Evolutionary conservation across 2,888 invertebrate species (phyloP), one percentile per base, ranked within the genome.

Genomic region (Calameuta filiformis): DNA sequence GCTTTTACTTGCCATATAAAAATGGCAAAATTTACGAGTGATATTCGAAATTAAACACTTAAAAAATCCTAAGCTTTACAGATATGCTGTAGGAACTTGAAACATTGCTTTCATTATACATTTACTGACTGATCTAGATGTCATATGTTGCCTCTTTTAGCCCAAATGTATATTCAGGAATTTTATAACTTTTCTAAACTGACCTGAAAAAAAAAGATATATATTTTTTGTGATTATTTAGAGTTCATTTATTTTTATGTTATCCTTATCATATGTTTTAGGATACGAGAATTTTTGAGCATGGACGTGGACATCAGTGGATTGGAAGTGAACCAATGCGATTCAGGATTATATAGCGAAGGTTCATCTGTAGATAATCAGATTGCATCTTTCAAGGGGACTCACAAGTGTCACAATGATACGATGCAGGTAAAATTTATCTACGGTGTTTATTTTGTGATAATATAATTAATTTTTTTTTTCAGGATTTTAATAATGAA

Each of bases 241-340:
- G 6, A 56, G 1, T 23, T 56, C 56, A 6, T 56, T 23, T 15
- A 56, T 56, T 56, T 23, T 12, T 31, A 12, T 71, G 31, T 6
- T 30, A 34, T 71, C 2, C 3, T 31, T 15, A 71, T 34, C 6
- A 71, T 71, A 31, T 76, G 11, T 90, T 89, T 68, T 90, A 94
- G 93, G 78, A 88, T 93, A 84, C 93, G 94, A 92, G 93, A 94
- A 91, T 94, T 95, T 89, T 92, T 95, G 77, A 95, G 95, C 87
- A 92, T 97, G 83, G 97, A 97, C 92, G 95, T 97, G 88, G 96
- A 97, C 92, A 94, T 97, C 89, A 95, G 96, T 81, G 94, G 93
- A 83, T 92, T 97, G 91, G 95, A 96, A 90, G 95, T 97, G 86
- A 97, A 98, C 92, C 98, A 98, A 89, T 98, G 98, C 91, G 97